Base-by-base conservation (phyloP, 2,797 vertebrate genomes). In the Sebastolobus altivelis region DNA sequence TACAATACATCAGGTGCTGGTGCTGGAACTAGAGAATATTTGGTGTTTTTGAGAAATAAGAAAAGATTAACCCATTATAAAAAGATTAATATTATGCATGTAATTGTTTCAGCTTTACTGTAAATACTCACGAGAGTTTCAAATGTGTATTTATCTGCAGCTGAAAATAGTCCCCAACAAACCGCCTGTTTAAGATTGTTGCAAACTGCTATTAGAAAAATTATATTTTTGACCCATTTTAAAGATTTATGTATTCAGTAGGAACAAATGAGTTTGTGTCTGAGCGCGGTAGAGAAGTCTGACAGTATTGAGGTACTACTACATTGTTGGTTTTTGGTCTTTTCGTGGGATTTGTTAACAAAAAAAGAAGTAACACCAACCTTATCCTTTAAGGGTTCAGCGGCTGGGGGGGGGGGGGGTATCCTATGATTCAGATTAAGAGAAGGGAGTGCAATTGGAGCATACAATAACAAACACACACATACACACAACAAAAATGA, bases 361-460 rank as follows among this genome's bases (percentile, higher is more conserved):
- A 37, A 40, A 62, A 37, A 40, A 73, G 62, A 14, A 55, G 27
- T 3, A 59, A 62, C 18, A 68, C 9, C 37, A 11, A 22, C 12
- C 4, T 60, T 2, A 37, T 49, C 46, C 2, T 25, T 11, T 68
- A 4, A 40, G 14, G 38, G 72, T 9, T 25, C 37, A 66, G 63
- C 29, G 52, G 16, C 73, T 29, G 20, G 35, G 13, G 29, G 9
- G 1, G 3, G 6, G 33, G 5, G 3, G 60, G 60, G 22, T n/a
- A 56, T 16, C 72, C 72, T 78, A 69, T 27, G 52, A 65, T 58
- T 82, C 61, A 54, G 70, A 77, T 62, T 2, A 72, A 61, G 31
- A 76, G 52, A 75, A 43, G 10, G 65, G 72, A 86, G 85, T 83
- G 87, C 80, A 92, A 84, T 11, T 58, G 69, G 72, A 90, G 88